Evolutionary conservation across 2,113 vertebrate genomes (phyloP).

Genomic region (Anolis carolinensis): DNA sequence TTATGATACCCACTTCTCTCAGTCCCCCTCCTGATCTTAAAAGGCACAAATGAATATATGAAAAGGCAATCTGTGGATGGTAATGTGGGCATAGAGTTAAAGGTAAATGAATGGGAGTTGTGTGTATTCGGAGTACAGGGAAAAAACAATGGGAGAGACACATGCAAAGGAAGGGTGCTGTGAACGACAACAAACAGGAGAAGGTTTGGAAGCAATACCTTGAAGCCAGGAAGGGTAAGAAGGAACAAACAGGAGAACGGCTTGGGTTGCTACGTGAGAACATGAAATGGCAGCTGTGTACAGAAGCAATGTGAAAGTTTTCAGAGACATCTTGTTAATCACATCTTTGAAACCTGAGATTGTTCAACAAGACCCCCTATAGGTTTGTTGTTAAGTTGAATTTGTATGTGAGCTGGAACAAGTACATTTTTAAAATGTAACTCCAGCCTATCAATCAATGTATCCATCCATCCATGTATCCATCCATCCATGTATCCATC

Average conservation of each 20-base stretch:
- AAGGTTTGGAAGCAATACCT: not conserved
- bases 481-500: too few relatives aligned
- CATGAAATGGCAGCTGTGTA: not conserved
- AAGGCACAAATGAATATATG: slow-evolving; percentile 4
- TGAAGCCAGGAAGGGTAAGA: not conserved
- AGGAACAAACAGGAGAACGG: not conserved
- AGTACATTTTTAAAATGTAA: too few relatives aligned
- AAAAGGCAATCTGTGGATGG: slow-evolving; percentile 10
- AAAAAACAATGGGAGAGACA: too few relatives aligned
- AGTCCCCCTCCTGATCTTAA: not conserved
- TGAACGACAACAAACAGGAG: not conserved
- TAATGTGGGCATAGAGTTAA: not conserved
- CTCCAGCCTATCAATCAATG: too few relatives aligned
- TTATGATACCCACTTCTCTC: not conserved
- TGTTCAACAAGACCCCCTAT: too few relatives aligned
- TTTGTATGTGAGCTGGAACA: too few relatives aligned
- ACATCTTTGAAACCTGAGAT: too few relatives aligned
- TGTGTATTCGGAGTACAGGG: not conserved
- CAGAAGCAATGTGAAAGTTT: not conserved
- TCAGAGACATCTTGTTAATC: not conserved
- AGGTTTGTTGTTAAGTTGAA: too few relatives aligned
- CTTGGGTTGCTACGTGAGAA: not conserved
- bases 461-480: too few relatives aligned
- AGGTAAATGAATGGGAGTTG: not conserved
- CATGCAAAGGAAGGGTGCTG: too few relatives aligned